Conservation (phyloP, 2,888 invertebrate genomes). For the Flexamia atlantica region DNA sequence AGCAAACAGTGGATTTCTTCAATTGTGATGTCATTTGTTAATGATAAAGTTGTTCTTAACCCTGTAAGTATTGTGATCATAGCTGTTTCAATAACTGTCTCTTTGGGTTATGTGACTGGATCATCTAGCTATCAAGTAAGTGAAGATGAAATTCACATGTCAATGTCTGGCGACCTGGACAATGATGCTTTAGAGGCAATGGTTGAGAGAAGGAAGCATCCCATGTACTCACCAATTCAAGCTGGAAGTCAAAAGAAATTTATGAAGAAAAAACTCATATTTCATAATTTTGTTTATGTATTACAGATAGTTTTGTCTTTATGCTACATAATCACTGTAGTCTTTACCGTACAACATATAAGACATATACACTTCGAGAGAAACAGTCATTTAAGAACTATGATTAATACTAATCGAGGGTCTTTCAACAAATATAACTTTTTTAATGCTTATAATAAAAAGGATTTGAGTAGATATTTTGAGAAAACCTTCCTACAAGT, state of each 20-base stretch:
- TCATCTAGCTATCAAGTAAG: not conserved
- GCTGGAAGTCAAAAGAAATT: not conserved
- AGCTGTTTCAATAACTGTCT: not conserved
- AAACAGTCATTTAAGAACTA: not conserved
- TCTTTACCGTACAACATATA: not conserved
- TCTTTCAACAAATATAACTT: not conserved
- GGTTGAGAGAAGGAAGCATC: not conserved
- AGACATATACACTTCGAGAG: not conserved
- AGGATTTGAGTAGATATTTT: not conserved
- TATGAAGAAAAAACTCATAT: not conserved
- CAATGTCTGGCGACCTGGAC: not conserved
- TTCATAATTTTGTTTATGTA: not conserved
- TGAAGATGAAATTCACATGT: not conserved
- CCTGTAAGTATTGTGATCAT: not conserved
- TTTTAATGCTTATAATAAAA: not conserved
- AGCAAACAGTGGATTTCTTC: not conserved
- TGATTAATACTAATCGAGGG: not conserved
- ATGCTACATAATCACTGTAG: not conserved
- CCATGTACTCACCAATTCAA: not conserved
- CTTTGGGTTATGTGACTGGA: not conserved
- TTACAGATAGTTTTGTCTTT: not conserved
- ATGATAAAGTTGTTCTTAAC: not conserved
- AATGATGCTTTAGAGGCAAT: not conserved
- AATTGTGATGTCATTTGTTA: not conserved
- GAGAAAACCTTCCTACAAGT: not conserved